phyloP scores from a whole-genome alignment of 2,113 vertebrate species.

The Pseudorhombus dupliciocellatus region DNA sequence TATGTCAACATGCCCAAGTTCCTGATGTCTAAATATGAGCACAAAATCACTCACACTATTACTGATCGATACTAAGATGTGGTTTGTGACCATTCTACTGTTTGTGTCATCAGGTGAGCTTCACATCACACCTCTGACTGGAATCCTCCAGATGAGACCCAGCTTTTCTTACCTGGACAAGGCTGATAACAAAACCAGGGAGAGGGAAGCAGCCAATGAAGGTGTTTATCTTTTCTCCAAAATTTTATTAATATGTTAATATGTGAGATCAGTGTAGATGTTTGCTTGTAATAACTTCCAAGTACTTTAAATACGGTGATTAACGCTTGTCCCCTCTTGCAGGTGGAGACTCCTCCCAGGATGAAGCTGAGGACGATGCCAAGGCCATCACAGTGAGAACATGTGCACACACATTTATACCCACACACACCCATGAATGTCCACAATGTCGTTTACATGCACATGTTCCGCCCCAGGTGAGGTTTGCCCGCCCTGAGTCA shows the following conservation, averaged over 20 bases:
- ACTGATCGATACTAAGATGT: neutral
- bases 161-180: slow-evolving; percentile 97
- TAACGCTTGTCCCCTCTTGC: slow-evolving; percentile 9
- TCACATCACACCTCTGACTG: slow-evolving; percentile 93
- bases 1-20: neutral
- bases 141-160: slow-evolving; percentile 96
- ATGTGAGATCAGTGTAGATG: neutral
- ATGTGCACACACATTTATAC: too few relatives aligned
- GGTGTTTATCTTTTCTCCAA: slow-evolving; percentile 73
- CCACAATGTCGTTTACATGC: neutral
- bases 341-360: slow-evolving; percentile 98
- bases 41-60: neutral
- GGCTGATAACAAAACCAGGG: slow-evolving; percentile 92
- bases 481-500: slow-evolving; percentile 92
- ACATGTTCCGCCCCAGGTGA: slow-evolving; percentile 79
- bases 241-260: neutral
- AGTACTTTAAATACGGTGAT: too few relatives aligned
- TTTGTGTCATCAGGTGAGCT: slow-evolving; percentile 86
- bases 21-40: neutral
- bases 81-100: neutral
- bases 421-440: neutral
- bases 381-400: slow-evolving; percentile 93
- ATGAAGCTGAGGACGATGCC: slow-evolving; percentile 94
- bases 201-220: slow-evolving; percentile 94
- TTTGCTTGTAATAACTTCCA: too few relatives aligned